phyloP scores from a whole-genome alignment of 2,888 invertebrate genomes.

The Archaeoteleia sp. region DNA sequence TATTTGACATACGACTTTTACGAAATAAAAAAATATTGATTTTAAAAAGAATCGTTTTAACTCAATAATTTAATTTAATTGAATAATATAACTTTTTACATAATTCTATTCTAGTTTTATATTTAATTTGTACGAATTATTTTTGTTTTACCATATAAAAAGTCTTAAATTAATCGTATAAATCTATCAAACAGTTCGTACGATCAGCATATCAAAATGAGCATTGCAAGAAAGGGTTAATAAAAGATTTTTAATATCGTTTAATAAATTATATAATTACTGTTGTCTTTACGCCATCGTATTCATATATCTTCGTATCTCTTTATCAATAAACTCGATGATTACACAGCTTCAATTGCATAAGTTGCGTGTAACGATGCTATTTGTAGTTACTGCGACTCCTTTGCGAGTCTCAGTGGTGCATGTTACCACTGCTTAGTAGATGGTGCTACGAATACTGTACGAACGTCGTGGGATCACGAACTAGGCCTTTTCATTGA shows the following conservation, averaged over 20 bases:
- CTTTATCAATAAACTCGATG: conserved; percentile 28
- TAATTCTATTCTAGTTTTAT: too few relatives aligned
- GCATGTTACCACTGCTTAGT: conserved; percentile 22
- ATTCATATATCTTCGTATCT: conserved; percentile 19
- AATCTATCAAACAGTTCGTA: too few relatives aligned
- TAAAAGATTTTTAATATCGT: too few relatives aligned
- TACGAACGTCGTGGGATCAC: conserved; percentile 18
- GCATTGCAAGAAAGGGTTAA: too few relatives aligned
- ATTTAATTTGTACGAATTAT: too few relatives aligned
- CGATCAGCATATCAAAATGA: conserved; percentile 1
- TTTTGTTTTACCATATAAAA: too few relatives aligned
- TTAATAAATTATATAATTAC: conserved; percentile 23
- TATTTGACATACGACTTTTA: too few relatives aligned
- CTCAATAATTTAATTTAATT: too few relatives aligned
- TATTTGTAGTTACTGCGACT: conserved; percentile 69
- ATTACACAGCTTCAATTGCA: conserved; percentile 61
- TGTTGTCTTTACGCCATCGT: conserved; percentile 10
- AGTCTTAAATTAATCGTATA: too few relatives aligned
- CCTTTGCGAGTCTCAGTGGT: conserved; percentile 26
- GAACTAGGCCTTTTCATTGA: conserved; percentile 14
- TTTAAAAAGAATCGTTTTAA: too few relatives aligned
- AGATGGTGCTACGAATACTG: conserved; percentile 17
- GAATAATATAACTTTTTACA: too few relatives aligned
- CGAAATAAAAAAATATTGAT: too few relatives aligned
- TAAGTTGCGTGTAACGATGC: conserved; percentile 71